Percentiles rank a stretch among this genome's conserved stretches.
These are phyloP conservation scores for Ctenopoma kingsleyae DNA, from an alignment of 2,797 vertebrate species.

Conservation along the genomic window DNA sequence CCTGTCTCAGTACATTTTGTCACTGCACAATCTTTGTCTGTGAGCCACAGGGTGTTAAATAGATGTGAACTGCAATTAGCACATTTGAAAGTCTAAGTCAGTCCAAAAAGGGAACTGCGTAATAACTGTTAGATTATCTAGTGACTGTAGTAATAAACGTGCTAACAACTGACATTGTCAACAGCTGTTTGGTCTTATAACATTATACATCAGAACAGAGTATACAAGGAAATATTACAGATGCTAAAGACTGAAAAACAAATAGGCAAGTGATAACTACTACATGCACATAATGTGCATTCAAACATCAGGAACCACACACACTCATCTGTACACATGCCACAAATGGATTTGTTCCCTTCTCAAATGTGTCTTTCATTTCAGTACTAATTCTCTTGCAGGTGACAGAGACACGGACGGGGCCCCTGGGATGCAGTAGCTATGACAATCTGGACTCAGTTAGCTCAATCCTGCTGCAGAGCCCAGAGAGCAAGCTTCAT, in stretches of 20 bases:
- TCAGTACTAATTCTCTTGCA: slow-evolving; percentile 75
- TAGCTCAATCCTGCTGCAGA: slow-evolving; percentile 98
- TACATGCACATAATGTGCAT: not conserved
- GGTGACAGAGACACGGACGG: slow-evolving; percentile 99
- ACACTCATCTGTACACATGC: not conserved
- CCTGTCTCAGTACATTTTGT: slow-evolving; percentile 10
- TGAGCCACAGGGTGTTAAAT: slow-evolving; percentile 20
- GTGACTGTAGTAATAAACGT: slow-evolving; percentile 36
- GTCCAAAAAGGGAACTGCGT: slow-evolving; percentile 12
- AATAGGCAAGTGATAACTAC: not conserved
- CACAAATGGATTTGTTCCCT: not conserved
- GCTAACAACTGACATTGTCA: slow-evolving; percentile 28
- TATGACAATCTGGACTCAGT: slow-evolving; percentile 99
- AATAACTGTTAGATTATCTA: slow-evolving; percentile 29
- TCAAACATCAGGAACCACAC: not conserved
- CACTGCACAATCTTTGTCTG: slow-evolving; percentile 8
- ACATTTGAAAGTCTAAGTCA: slow-evolving; percentile 20
- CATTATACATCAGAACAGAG: slow-evolving; percentile 5
- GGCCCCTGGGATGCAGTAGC: slow-evolving; percentile 98
- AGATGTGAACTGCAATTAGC: slow-evolving; percentile 35
- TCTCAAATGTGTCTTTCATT: slow-evolving; percentile 46
- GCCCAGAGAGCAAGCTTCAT: slow-evolving; percentile 98
- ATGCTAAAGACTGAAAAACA: not conserved
- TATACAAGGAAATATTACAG: not conserved
- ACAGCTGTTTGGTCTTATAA: slow-evolving; percentile 18